Base-by-base conservation (phyloP, 2,113 vertebrate species). In the Dicentrarchus labrax region DNA sequence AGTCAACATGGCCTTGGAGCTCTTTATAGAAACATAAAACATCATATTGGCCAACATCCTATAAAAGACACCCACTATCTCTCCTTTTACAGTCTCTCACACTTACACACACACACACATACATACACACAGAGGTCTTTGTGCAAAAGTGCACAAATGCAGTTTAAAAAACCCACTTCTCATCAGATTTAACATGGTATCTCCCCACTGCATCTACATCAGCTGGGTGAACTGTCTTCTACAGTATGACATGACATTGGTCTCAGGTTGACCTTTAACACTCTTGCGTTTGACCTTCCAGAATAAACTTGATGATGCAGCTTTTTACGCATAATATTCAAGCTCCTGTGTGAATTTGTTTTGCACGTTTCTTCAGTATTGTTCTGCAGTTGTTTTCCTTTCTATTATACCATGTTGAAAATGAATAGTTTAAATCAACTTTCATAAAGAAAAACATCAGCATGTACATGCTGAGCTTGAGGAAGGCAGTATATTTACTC, bases 11-110 rank as follows among this genome's bases (percentile, higher is more conserved):
- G 86, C 91, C 93, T 94, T 94, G 90, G 57, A 88, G 83, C 60
- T 82, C 86, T 93, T 91, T 92, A 94, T 91, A 56, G 90, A 85
- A 75, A 77, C 84, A 88, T 93, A 92, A 94, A 94, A 92, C 76
- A 81, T 84, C 60, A 41, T 83, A 88, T 91, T 93, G 88, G 86
- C 86, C 90, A 93, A 91, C 84, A 89, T 90, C 88, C 77, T 77
- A 90, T 93, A 92, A 92, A 92, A 92, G 69, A 88, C 68, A 76
- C 36, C 41, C 76, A 71, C 86, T 83, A 82, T 87, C 87, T 80
- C 59, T 74, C 61, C 66, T 84, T 86, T 87, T 74, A 82, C 81
- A 76, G 65, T 48, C 66, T 51, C 73, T 72, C 22, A 50, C 66
- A 54, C 70, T 36, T 48, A 36, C 38, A 51, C 17, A 39, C 50